Base-by-base conservation (phyloP, 1,140 invertebrate species). In the Apocrypta bakeri region DNA sequence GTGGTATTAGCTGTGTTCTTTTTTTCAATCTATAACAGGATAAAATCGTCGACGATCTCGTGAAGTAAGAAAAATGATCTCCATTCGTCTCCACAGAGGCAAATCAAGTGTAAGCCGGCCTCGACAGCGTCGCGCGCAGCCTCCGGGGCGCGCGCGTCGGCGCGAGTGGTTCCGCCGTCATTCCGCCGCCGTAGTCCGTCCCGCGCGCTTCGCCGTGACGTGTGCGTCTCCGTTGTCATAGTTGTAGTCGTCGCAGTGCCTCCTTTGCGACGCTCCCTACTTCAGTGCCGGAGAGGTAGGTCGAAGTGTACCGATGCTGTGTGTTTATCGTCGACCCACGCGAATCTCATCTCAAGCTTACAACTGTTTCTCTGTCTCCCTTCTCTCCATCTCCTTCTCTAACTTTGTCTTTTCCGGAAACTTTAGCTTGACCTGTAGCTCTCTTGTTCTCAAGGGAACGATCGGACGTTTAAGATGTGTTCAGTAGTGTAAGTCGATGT, bases 181-280 rank as follows among this genome's bases (percentile, higher is more conserved):
- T 90, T 89, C 87, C 86, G 84, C 84, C 86, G 74, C 84, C 86
- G 88, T 89, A 90, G 89, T 90, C 83, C 86, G 86, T 87, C 88
- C 86, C 87, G 88, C 83, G 89, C 86, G 83, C 87, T 86, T 88
- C 88, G 87, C 31, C 71, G 66, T 56, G 48, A n/a, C 48, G 48
- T 56, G 21, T 56, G 42, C 33, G 3, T 37, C 33, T 2, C 33
- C 21, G 69, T 25, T 11, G 37, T 7, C 48, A 64, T 42, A 17
- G 21, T n/a, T 1, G 21, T 56, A 17, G 21, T 48, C 2, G 42
- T 17, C 14, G 42, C 42, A 48, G 48, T 56, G 21, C 21, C 14
- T 17, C 48, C 48, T 56, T n/a, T 21, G 48, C 48, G 48, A 56
- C 48, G 48, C 2, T 48, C 48, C 48, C 48, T n/a, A 56, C 48